Evolutionary conservation across 1,140 invertebrate genomes (phyloP).

Genomic region (Hylaeus volcanicus): DNA sequence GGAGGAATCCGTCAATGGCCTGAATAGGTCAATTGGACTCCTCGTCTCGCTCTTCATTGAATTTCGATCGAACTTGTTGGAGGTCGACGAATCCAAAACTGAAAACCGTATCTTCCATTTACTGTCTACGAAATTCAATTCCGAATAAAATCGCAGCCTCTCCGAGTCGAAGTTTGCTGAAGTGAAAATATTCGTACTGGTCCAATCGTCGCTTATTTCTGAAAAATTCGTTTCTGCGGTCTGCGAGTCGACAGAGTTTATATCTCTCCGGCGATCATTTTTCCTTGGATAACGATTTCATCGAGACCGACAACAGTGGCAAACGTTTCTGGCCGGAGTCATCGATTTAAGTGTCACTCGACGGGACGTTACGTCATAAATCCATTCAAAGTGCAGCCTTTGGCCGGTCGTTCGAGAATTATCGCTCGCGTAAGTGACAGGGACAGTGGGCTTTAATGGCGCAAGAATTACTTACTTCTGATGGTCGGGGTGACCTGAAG

Average conservation of each 20-base stretch:
- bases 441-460: neutral
- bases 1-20: neutral
- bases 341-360: slow-evolving; percentile 9
- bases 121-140: no score
- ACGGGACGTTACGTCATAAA: neutral
- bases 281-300: neutral
- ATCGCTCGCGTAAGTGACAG: slow-evolving; percentile 15
- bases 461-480: slow-evolving; percentile 74
- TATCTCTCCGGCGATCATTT: neutral
- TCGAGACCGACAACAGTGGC: neutral
- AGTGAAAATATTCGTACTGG: no score
- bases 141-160: no score
- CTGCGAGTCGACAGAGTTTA: no score
- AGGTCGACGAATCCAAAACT: no score
- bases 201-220: no score
- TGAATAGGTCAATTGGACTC: neutral
- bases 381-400: slow-evolving; percentile 9
- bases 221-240: no score
- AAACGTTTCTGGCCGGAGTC: neutral
- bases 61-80: neutral
- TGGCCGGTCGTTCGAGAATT: slow-evolving; percentile 2
- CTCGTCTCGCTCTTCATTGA: neutral
- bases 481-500: slow-evolving; percentile 78
- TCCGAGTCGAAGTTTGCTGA: no score
- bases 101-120: no score